Percentiles rank a stretch among this genome's conserved stretches.
phyloP scores from a whole-genome alignment of 2,113 vertebrate species.

The Ceuthmochares aereus region DNA sequence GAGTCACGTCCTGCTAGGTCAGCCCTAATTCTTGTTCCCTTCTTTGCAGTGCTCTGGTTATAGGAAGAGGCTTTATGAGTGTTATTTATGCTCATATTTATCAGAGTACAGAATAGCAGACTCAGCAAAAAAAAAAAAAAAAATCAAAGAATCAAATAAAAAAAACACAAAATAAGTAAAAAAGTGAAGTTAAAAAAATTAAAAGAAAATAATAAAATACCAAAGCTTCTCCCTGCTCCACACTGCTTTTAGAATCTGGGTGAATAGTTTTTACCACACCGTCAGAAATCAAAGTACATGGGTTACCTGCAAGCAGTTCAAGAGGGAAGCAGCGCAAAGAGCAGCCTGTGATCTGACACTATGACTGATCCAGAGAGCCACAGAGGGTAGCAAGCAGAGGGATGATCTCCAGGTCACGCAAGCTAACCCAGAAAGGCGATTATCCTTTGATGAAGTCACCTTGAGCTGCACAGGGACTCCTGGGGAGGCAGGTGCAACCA shows the following conservation, averaged over 20 bases:
- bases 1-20: neutral
- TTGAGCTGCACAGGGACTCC: neutral
- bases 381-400: rapidly evolving
- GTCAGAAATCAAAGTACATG: neutral
- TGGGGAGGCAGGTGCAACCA: neutral
- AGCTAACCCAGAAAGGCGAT: neutral
- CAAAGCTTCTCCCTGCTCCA: neutral
- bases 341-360: neutral
- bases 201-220: neutral
- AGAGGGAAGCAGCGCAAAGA: neutral
- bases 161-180: no score
- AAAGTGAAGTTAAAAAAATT: neutral
- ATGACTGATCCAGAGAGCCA: neutral
- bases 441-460: neutral
- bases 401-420: neutral
- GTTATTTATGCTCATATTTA: neutral
- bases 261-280: neutral
- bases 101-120: neutral
- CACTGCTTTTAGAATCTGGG: neutral
- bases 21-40: neutral
- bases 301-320: neutral
- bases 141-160: neutral
- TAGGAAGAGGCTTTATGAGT: neutral
- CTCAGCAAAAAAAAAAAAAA: neutral
- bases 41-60: neutral